Percentiles rank a stretch among this genome's conserved stretches.
Evolutionary conservation across 2,797 vertebrate genomes (phyloP).

Genomic region (Notoglanidium macrostoma): DNA sequence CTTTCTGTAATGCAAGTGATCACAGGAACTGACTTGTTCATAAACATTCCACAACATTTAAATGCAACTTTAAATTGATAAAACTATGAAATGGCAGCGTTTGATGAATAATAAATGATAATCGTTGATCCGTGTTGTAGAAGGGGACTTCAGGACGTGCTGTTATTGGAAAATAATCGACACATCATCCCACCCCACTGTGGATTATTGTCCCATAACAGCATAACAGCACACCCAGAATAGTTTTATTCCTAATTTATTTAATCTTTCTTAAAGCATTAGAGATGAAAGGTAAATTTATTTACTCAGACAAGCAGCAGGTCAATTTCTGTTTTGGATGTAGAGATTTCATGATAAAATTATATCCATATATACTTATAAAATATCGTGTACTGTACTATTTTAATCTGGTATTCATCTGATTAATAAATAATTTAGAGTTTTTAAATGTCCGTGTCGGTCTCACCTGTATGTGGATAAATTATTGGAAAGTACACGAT

Average conservation of each 20-base stretch:
- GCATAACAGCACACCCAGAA: background rate
- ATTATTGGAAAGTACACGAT: background rate
- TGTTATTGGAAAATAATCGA: background rate
- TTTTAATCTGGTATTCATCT: background rate
- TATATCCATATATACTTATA: background rate
- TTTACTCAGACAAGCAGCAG: background rate
- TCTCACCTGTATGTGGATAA: background rate
- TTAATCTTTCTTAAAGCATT: background rate
- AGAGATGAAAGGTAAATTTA: background rate
- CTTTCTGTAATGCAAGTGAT: background rate
- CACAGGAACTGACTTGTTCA: background rate
- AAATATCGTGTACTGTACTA: background rate
- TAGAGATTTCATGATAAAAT: background rate
- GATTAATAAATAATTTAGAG: background rate
- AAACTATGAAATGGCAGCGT: background rate
- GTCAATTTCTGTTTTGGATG: background rate
- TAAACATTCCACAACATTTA: too few relatives aligned
- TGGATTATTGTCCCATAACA: background rate
- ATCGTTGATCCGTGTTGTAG: background rate
- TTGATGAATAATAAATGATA: background rate
- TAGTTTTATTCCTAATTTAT: background rate
- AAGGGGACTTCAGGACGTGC: background rate
- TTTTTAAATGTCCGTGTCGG: background rate
- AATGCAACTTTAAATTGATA: too few relatives aligned
- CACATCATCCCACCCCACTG: background rate